phyloP scores from a whole-genome alignment of 2,113 vertebrate genomes.

The Pholis gunnellus region DNA sequence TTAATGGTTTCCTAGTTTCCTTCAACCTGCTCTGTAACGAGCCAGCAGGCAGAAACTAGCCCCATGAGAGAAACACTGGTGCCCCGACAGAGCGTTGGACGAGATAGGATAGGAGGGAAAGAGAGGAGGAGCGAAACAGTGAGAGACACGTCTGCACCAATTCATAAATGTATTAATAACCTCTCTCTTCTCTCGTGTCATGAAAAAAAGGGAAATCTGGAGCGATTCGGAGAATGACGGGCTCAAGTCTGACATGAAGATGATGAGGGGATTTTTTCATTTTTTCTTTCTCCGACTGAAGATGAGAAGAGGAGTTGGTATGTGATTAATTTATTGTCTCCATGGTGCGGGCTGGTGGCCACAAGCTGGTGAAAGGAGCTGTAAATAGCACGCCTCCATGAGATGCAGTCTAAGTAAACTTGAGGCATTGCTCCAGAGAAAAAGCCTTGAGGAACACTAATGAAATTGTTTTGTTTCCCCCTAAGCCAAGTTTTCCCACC shows the following conservation, averaged over 20 bases:
- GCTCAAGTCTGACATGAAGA: conserved; percentile 48
- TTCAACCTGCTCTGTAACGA: conserved; percentile 56
- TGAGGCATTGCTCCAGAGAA: conserved; percentile 30
- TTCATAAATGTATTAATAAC: conserved; percentile 72
- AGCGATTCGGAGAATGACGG: conserved; percentile 57
- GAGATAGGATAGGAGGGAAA: conserved; percentile 27
- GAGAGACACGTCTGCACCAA: conserved; percentile 46
- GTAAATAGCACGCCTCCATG: conserved; percentile 36
- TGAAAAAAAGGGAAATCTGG: conserved; percentile 44
- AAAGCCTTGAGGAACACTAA: conserved; percentile 31
- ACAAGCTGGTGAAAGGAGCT: conserved; percentile 33
- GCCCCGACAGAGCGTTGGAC: conserved; percentile 25
- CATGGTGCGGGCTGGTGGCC: conserved; percentile 29
- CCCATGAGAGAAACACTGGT: conserved; percentile 43
- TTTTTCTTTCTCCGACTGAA: conserved; percentile 20
- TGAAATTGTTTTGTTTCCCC: conserved; percentile 39
- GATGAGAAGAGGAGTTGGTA: conserved; percentile 46
- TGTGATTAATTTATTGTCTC: conserved; percentile 63
- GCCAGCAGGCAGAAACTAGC: conserved; percentile 54
- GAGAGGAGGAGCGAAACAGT: conserved; percentile 10
- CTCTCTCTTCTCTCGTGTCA: conserved; percentile 33
- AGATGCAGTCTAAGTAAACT: conserved; percentile 39
- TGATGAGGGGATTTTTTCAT: conserved; percentile 32
- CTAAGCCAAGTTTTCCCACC: neutral
- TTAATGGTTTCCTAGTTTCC: conserved; percentile 56